Evolutionary conservation across 2,797 vertebrate genomes (phyloP), one percentile per base, ranked within the genome.

Genomic region (Enteromius unitaeniatus): DNA sequence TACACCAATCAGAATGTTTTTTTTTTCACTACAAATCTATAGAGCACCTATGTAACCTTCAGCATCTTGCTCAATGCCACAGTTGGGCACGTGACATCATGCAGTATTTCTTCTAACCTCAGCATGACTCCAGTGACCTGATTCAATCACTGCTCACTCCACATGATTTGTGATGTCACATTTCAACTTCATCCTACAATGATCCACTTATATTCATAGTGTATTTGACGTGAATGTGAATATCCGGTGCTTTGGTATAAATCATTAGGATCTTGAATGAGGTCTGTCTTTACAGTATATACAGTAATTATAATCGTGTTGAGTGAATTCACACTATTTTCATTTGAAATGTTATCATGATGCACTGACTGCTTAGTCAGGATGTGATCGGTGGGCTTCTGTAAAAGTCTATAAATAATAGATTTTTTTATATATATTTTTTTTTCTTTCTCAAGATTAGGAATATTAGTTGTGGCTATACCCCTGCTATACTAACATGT

Each of bases 71-170:
- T 19, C 23, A 26, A 78, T 83, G 89, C 88, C 90, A 88, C 85
- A 78, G 90, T 34, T 84, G 4, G 23, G 23, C 42, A 84, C 79
- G 40, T 86, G 85, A 92, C 88, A 89, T 86, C 89, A 88, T 85
- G 64, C 23, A 1, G 67, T 78, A 78, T 89, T 69, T 37, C 45
- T 79, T 83, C 84, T 85, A 75, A 86, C 86, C 89, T 89, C 87
- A 85, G 87, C 87, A 89, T 86, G 86, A 88, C 90, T 87, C 28
- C 74, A 17, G 49, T 34, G 42, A 26, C 81, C 77, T 79, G 60
- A 69, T 83, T 86, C 81, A 62, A 65, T 83, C 77, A 86, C 37
- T 47, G 23, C 42, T 62, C 69, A 62, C 64, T 53, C 47, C 68
- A 65, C 64, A 37, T 7, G 34, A 70, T 83, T 67, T 77, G 17